Conservation (phyloP, 2,797 vertebrate species). For the Myotis daubentonii region DNA sequence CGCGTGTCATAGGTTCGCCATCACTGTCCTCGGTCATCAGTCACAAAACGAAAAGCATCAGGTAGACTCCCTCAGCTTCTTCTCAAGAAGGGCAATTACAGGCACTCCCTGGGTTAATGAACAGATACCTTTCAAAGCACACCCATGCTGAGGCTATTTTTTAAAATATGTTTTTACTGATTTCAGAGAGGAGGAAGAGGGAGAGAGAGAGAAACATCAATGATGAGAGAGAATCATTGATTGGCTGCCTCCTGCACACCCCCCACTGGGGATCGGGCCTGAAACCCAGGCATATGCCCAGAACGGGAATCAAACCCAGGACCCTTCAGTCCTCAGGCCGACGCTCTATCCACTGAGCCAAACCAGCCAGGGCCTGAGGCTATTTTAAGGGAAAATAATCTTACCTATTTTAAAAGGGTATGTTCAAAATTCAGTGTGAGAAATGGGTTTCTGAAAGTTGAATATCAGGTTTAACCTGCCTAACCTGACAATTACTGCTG, state of each 20-base stretch:
- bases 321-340: not conserved
- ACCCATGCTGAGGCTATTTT: not conserved
- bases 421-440: conserved; percentile 23
- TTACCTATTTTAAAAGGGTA: conserved; percentile 23
- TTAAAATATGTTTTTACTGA: too few relatives aligned
- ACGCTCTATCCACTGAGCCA: not conserved
- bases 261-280: too few relatives aligned
- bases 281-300: not conserved
- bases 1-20: too few relatives aligned
- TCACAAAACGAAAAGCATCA: not conserved
- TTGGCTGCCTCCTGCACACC: not conserved
- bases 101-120: not conserved
- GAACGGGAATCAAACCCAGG: not conserved
- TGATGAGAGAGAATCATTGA: not conserved
- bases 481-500: not conserved
- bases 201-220: not conserved
- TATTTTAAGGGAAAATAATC: conserved; percentile 52
- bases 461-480: not conserved
- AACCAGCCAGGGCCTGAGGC: not conserved
- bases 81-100: not conserved
- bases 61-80: not conserved
- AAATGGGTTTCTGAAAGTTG: conserved; percentile 45
- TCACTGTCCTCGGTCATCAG: not conserved
- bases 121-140: not conserved
- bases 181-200: too few relatives aligned